These are phyloP conservation scores for Andrena minutula DNA, from an alignment of 2,888 invertebrate genomes.

Conservation along the genomic window DNA sequence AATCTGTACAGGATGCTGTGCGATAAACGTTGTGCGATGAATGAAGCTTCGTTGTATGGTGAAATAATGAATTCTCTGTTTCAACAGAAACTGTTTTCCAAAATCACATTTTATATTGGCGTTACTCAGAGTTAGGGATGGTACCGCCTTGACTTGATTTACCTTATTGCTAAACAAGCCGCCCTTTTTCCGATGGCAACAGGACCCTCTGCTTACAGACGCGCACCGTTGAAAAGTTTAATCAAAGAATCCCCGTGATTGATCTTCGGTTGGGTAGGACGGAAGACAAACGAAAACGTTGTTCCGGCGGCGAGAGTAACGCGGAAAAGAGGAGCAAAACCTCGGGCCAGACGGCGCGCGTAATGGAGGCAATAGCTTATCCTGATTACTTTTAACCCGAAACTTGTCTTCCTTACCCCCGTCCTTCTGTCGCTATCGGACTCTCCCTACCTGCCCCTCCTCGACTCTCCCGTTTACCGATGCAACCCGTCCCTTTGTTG, in stretches of 20 bases:
- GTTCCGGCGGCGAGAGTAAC: constrained; percentile 12
- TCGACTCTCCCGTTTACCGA: constrained; percentile 51
- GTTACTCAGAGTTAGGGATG: no score
- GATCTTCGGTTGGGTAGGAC: constrained; percentile 49
- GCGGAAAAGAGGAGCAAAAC: constrained; percentile 47
- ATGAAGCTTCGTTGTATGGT: no score
- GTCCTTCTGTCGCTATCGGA: constrained; percentile 37
- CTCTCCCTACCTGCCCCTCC: constrained; percentile 28
- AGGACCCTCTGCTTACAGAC: background rate
- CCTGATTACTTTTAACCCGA: constrained; percentile 79
- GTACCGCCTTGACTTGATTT: no score
- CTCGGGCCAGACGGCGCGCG: constrained; percentile 72
- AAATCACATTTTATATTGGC: no score
- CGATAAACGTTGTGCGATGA: no score
- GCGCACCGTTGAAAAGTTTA: constrained; percentile 27
- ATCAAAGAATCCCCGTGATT: constrained; percentile 52
- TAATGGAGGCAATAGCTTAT: constrained; percentile 78
- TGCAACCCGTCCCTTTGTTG: constrained; percentile 57
- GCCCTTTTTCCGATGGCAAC: no score
- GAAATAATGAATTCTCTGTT: no score
- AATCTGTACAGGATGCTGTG: no score
- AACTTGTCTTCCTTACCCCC: constrained; percentile 64
- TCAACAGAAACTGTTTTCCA: no score
- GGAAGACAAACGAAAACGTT: constrained; percentile 47
- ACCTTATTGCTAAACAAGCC: no score